Conservation (phyloP, 2,797 vertebrate species). For the Coregonus sp. region DNA sequence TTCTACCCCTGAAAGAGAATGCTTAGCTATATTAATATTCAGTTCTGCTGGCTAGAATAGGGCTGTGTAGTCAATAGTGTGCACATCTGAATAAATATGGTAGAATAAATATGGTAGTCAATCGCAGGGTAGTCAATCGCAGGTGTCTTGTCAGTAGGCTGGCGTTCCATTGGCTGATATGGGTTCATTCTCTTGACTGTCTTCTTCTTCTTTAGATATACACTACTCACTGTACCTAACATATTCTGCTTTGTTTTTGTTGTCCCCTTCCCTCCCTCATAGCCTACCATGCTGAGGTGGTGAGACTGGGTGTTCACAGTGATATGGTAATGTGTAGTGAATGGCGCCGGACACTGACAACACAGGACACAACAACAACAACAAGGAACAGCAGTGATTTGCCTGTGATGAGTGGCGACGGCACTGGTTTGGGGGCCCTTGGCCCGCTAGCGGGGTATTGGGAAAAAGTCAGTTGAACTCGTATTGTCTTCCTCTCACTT, state of each 20-base stretch:
- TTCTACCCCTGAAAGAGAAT: not conserved
- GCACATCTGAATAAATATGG: not conserved
- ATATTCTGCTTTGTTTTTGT: constrained; percentile 20
- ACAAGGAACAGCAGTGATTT: constrained; percentile 85
- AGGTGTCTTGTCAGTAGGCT: not conserved
- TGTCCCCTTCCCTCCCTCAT: constrained; percentile 28
- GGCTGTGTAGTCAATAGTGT: not conserved
- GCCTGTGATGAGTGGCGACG: constrained; percentile 87
- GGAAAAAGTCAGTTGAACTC: constrained; percentile 99
- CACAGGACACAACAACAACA: constrained; percentile 77
- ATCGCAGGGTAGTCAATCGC: not conserved
- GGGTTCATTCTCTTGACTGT: not conserved
- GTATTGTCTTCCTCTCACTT: constrained; percentile 76
- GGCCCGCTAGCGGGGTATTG: constrained; percentile 95
- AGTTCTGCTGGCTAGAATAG: not conserved
- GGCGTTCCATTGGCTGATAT: not conserved
- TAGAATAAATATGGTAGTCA: not conserved
- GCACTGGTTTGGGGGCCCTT: constrained; percentile 89
- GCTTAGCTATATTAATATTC: not conserved
- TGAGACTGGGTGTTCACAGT: constrained; percentile 74
- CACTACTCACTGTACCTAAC: constrained; percentile 23
- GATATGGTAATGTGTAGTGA: constrained; percentile 86
- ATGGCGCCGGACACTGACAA: constrained; percentile 74
- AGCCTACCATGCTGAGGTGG: constrained; percentile 79
- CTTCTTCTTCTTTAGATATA: not conserved